Evolutionary conservation across 1,140 invertebrate species (phyloP).

Genomic region (Gryllus bimaculatus): DNA sequence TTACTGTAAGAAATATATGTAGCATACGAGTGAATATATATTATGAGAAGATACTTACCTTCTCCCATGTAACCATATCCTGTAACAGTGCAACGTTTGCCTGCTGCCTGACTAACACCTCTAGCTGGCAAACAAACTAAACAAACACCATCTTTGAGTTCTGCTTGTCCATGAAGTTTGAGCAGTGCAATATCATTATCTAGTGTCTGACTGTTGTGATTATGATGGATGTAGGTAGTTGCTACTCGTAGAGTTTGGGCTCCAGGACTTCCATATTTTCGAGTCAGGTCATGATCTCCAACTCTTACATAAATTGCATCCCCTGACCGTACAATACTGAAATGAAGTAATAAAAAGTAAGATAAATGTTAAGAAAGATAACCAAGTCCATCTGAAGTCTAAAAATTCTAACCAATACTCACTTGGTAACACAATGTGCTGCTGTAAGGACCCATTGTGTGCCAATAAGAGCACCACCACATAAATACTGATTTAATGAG

Average conservation of each 20-base stretch:
- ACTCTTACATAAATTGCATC: conserved; percentile 86
- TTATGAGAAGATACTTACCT: conserved; percentile 44
- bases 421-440: conserved; percentile 93
- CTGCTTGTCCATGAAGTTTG: conserved; percentile 82
- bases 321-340: conserved; percentile 78
- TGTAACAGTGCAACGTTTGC: conserved; percentile 83
- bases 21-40: too few relatives aligned
- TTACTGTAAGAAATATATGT: too few relatives aligned
- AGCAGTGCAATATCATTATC: conserved; percentile 93
- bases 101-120: conserved; percentile 73
- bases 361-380: too few relatives aligned
- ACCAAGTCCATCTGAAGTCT: too few relatives aligned
- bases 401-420: conserved; percentile 33
- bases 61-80: conserved; percentile 92
- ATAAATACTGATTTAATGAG: conserved; percentile 88
- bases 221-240: conserved; percentile 91
- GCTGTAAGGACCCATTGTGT: conserved; percentile 92
- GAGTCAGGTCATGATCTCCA: conserved; percentile 83
- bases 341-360: conserved; percentile 24
- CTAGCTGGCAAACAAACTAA: conserved; percentile 80
- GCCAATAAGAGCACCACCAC: conserved; percentile 87
- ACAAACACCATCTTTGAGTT: conserved; percentile 74
- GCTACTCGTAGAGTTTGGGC: conserved; percentile 81
- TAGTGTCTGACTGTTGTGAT: conserved; percentile 90
- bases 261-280: conserved; percentile 75